A percentile compares a stretch with the other conserved stretches of the same genome.
These are phyloP conservation scores for Cheiracanthium punctorium DNA, from an alignment of 2,888 invertebrate species.

Conservation along the genomic window DNA sequence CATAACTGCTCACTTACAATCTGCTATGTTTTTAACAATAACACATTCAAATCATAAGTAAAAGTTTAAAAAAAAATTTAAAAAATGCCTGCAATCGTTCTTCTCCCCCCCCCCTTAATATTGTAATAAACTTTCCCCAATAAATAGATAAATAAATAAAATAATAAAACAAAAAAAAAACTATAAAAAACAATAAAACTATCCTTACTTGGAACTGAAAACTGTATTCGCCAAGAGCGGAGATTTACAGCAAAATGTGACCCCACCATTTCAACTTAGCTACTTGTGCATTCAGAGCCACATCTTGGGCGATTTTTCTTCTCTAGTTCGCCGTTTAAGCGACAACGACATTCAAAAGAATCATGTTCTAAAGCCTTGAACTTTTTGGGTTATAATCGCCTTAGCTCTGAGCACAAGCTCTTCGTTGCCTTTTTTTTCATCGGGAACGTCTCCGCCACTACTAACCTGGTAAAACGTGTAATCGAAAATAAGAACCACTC, in stretches of 20 bases:
- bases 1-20: no score
- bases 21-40: no score
- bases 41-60: no score
- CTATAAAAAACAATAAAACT: no score
- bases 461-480: constrained; percentile 49
- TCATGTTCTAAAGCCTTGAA: constrained; percentile 54
- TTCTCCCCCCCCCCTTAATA: no score
- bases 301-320: constrained; percentile 13
- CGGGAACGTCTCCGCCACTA: constrained; percentile 7
- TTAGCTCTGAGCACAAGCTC: constrained; percentile 39
- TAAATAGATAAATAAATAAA: no score
- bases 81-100: no score
- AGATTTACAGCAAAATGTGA: constrained; percentile 19
- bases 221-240: constrained; percentile 36
- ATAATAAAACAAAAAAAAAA: no score
- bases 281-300: constrained; percentile 61
- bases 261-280: constrained; percentile 14
- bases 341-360: constrained; percentile 48
- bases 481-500: constrained; percentile 9
- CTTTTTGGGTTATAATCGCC: constrained; percentile 54
- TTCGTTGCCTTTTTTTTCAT: background rate
- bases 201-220: background rate
- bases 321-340: background rate
- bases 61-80: no score
- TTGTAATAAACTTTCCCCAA: background rate